Evolutionary conservation across 2,888 invertebrate genomes (phyloP).

Genomic region (Ditula angustiorana): DNA sequence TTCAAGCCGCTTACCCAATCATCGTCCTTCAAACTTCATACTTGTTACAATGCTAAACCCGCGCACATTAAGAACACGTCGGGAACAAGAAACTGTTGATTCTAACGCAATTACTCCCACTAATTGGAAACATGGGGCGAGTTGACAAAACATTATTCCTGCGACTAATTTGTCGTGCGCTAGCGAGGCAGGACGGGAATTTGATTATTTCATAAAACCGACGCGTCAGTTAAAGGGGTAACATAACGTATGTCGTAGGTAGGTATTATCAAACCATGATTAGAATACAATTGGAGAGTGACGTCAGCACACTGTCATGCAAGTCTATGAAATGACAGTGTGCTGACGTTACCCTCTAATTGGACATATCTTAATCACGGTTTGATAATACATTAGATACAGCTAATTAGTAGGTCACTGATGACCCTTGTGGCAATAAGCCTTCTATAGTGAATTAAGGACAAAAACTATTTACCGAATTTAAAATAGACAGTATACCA

Average conservation of each 20-base stretch:
- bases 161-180: slow-evolving; percentile 42
- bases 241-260: not conserved
- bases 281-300: too few species aligned
- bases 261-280: too few species aligned
- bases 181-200: slow-evolving; percentile 15
- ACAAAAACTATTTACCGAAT: too few species aligned
- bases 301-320: too few species aligned
- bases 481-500: too few species aligned
- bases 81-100: slow-evolving; percentile 49
- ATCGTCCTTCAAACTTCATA: slow-evolving; percentile 1
- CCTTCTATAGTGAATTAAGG: too few species aligned
- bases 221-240: slow-evolving; percentile 8
- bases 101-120: slow-evolving; percentile 52
- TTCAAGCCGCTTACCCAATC: not conserved
- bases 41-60: slow-evolving; percentile 7
- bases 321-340: too few species aligned
- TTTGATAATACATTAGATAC: too few species aligned
- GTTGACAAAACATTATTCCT: slow-evolving; percentile 59
- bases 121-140: slow-evolving; percentile 55
- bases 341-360: too few species aligned
- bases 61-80: slow-evolving; percentile 1
- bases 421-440: too few species aligned
- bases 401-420: too few species aligned
- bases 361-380: too few species aligned
- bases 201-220: slow-evolving; percentile 35